Conservation (phyloP, 1,140 invertebrate genomes). For the Bombus waltoni region DNA sequence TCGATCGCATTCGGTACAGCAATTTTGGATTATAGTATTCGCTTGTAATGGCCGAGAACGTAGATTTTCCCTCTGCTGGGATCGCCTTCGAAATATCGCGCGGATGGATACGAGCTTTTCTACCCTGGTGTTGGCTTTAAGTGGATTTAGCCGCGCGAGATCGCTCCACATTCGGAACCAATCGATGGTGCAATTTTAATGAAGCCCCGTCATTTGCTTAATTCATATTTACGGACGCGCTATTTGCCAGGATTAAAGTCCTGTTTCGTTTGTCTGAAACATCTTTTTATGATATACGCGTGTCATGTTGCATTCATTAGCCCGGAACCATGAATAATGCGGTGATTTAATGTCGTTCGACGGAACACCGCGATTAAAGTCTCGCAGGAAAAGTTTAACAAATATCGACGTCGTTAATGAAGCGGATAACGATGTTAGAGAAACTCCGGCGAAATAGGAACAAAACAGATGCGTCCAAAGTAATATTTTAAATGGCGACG, state of each 20-base stretch:
- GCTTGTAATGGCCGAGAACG: background rate
- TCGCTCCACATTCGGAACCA: slow-evolving; percentile 43
- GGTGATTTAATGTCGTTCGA: background rate
- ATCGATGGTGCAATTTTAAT: slow-evolving; percentile 55
- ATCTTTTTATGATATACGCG: slow-evolving; percentile 6
- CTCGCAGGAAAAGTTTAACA: background rate
- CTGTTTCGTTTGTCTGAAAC: slow-evolving; percentile 6
- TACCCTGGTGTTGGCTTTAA: slow-evolving; percentile 19
- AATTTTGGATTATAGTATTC: slow-evolving; percentile 19
- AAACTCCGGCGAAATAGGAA: background rate
- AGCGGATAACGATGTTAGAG: background rate
- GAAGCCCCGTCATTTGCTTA: slow-evolving; percentile 49
- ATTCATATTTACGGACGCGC: slow-evolving; percentile 45
- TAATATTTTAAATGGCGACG: background rate
- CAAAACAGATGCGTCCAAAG: background rate
- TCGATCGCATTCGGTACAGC: background rate
- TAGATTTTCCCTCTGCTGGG: background rate
- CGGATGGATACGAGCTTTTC: slow-evolving; percentile 7
- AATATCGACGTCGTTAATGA: background rate
- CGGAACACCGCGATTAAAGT: background rate
- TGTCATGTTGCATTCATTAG: slow-evolving; percentile 5
- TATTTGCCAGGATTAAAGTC: slow-evolving; percentile 26
- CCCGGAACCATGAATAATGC: slow-evolving; percentile 1
- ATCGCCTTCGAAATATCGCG: slow-evolving; percentile 11
- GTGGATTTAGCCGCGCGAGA: slow-evolving; percentile 40